Evolutionary conservation across 2,113 vertebrate genomes (phyloP).

Genomic region (Labeo catla): DNA sequence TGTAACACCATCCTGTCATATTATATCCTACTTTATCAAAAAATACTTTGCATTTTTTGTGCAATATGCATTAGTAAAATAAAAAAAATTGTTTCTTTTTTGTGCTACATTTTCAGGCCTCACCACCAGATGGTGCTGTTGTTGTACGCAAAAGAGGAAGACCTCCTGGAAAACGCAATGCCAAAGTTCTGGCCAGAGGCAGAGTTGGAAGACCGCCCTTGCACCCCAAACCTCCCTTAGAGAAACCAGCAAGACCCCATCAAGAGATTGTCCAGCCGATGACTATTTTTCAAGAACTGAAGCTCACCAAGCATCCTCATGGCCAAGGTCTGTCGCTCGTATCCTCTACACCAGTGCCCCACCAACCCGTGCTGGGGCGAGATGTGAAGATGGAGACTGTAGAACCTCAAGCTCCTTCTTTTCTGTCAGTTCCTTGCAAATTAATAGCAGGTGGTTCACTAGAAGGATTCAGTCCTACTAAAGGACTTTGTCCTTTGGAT

Average conservation of each 20-base stretch:
- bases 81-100: not conserved
- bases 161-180: slow-evolving; percentile 73
- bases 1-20: not conserved
- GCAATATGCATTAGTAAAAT: not conserved
- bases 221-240: slow-evolving; percentile 38
- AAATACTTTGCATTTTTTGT: not conserved
- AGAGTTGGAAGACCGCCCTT: slow-evolving; percentile 49
- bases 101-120: slow-evolving; percentile 47
- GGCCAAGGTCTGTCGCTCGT: slow-evolving; percentile 2
- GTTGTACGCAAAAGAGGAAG: slow-evolving; percentile 72
- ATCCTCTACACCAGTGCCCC: not conserved
- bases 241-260: slow-evolving; percentile 33
- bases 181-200: slow-evolving; percentile 65
- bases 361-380: slow-evolving; percentile 52
- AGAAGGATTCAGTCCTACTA: slow-evolving; percentile 73
- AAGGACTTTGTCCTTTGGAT: slow-evolving; percentile 76
- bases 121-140: slow-evolving; percentile 41
- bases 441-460: slow-evolving; percentile 68
- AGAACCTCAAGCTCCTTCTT: slow-evolving; percentile 51
- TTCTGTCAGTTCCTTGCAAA: slow-evolving; percentile 66
- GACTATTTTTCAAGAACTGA: slow-evolving; percentile 27
- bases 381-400: slow-evolving; percentile 58
- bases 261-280: slow-evolving; percentile 5
- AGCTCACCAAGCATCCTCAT: slow-evolving; percentile 15
- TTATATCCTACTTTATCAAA: not conserved